These are phyloP conservation scores for Lepisosteus osseus DNA, from an alignment of 2,113 vertebrate genomes.

Conservation along the genomic window DNA sequence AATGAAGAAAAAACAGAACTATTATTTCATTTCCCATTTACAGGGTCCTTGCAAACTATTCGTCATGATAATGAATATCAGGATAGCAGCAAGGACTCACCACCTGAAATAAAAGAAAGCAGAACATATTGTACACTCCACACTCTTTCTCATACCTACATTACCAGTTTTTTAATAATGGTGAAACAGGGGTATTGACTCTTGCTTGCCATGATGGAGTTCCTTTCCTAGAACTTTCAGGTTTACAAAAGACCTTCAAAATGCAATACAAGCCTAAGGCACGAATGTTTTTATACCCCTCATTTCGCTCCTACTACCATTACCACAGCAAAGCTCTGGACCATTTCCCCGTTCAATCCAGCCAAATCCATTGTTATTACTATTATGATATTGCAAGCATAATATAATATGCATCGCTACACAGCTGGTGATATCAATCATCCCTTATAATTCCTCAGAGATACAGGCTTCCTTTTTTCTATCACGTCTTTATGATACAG, in stretches of 20 bases:
- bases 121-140: no score
- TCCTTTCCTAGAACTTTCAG: neutral
- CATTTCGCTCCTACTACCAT: neutral
- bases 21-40: no score
- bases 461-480: constrained; percentile 25
- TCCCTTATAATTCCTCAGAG: constrained; percentile 46
- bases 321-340: constrained; percentile 26
- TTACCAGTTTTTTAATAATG: no score
- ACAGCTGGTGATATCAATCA: constrained; percentile 44
- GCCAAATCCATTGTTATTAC: constrained; percentile 41
- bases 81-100: no score
- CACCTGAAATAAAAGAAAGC: no score
- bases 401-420: constrained; percentile 47
- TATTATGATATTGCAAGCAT: constrained; percentile 35
- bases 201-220: neutral
- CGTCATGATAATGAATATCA: no score
- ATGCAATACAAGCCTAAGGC: no score
- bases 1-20: no score
- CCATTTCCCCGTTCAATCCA: constrained; percentile 22
- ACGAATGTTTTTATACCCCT: neutral
- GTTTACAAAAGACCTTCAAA: no score
- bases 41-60: no score
- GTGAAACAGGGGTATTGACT: no score
- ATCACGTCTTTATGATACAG: constrained; percentile 37
- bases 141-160: no score